Conservation (phyloP, 2,888 invertebrate species). For the Brenthis daphne region DNA sequence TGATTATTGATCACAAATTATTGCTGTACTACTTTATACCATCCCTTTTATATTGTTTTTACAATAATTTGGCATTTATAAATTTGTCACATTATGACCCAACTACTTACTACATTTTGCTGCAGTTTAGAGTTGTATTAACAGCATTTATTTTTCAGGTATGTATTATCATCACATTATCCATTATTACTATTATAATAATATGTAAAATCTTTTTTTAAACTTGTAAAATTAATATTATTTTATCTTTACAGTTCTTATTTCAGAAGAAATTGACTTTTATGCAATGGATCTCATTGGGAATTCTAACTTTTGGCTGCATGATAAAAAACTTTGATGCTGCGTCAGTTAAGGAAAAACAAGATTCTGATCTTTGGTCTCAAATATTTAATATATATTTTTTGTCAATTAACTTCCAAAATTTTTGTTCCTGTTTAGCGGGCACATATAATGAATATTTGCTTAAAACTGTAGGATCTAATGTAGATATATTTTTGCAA, state of each 20-base stretch:
- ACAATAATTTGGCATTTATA: slow-evolving; percentile 96
- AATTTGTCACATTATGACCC: slow-evolving; percentile 96
- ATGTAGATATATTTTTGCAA: slow-evolving; percentile 94
- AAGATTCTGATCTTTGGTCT: slow-evolving; percentile 58
- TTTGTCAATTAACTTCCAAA: slow-evolving; percentile 87
- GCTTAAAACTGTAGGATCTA: slow-evolving; percentile 91
- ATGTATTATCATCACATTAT: slow-evolving; percentile 40
- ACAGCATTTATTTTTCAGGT: slow-evolving; percentile 97
- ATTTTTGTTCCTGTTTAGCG: slow-evolving; percentile 95
- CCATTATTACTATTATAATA: not conserved
- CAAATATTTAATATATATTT: slow-evolving; percentile 83
- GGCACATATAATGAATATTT: slow-evolving; percentile 98
- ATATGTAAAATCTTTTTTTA: not conserved
- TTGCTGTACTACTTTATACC: slow-evolving; percentile 93
- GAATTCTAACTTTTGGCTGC: slow-evolving; percentile 93
- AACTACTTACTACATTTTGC: slow-evolving; percentile 94
- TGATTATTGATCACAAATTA: slow-evolving; percentile 84
- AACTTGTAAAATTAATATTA: not conserved
- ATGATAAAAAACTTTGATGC: slow-evolving; percentile 92
- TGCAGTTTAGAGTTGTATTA: slow-evolving; percentile 95
- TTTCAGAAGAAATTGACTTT: slow-evolving; percentile 91
- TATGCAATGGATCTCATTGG: slow-evolving; percentile 95
- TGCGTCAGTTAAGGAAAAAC: slow-evolving; percentile 63
- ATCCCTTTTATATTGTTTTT: slow-evolving; percentile 94
- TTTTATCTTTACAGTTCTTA: slow-evolving; percentile 85